Evolutionary conservation across 2,888 invertebrate genomes (phyloP), one percentile per base, ranked within the genome.

Genomic region (Aleiodes testaceus): DNA sequence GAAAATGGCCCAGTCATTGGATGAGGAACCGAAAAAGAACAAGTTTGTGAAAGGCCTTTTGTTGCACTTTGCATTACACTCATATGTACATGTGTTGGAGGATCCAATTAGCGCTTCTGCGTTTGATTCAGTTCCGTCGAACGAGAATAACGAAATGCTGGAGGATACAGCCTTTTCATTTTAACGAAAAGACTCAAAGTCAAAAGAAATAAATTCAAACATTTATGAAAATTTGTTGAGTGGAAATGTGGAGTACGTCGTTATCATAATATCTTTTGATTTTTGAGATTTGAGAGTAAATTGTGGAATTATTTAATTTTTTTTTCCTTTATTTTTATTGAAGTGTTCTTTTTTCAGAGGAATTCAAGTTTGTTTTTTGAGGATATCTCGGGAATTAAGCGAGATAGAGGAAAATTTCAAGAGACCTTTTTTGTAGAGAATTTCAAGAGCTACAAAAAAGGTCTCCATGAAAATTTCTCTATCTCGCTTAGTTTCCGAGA

Each of bases 81-180:
- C 68, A 22, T 36, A 55, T 42, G 11, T 42, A 36, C 59, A 59
- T 26, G 0, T 44, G 45, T 67, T 61, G 44, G 42, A 63, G 66
- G 61, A 66, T 71, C 71, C 71, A 71, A 71, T 71, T 71, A 71
- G 55, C 64, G 67, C 66, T 59, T 49, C 64, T 45, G 67, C 55
- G 66, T 69, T 69, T 69, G 69, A 75, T 69, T 66, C 66, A 61
- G 47, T 42, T 70, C 44, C 42, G 63, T 59, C 66, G 71, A 63
- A 47, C 20, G 22, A 50, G 71, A 71, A 71, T 71, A 71, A 71
- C 44, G 66, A 66, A 52, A 66, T 52, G 66, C 45, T 71, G 47
- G 26, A 9, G 53, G 30, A 49, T 52, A 42, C 18, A 16, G 44
- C 66, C 44, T 63, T 71, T 63, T 71, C 59, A 71, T 71, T 71